phyloP scores from a whole-genome alignment of 2,113 vertebrate genomes.

The Macquaria australasica region DNA sequence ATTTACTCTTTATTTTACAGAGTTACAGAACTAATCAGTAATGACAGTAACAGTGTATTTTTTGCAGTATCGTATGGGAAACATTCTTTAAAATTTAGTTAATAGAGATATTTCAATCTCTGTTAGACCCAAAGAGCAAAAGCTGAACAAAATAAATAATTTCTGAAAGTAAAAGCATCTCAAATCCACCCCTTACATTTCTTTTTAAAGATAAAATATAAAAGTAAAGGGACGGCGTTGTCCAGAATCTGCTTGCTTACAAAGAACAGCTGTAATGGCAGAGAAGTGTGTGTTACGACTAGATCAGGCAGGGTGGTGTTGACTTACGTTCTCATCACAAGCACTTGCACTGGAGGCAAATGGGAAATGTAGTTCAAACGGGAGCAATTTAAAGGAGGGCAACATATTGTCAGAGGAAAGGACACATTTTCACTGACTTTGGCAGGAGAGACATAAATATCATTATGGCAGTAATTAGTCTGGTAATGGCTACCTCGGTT shows the following conservation, averaged over 20 bases:
- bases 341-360: conserved; percentile 24
- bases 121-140: background rate
- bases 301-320: conserved; percentile 67
- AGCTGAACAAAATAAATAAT: background rate
- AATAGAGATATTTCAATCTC: background rate
- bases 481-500: background rate
- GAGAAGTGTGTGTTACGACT: conserved; percentile 63
- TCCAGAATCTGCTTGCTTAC: conserved; percentile 24
- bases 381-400: background rate
- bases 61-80: background rate
- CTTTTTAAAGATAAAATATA: background rate
- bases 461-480: background rate
- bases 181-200: background rate
- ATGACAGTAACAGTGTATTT: background rate
- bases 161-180: background rate
- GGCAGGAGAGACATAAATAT: background rate
- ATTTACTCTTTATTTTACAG: background rate
- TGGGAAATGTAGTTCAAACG: conserved; percentile 26
- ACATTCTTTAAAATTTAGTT: background rate
- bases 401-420: conserved; percentile 10
- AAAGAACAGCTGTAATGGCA: conserved; percentile 69
- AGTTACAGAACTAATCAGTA: background rate
- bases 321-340: conserved; percentile 67
- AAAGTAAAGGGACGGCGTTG: background rate
- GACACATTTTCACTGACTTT: conserved; percentile 14